Conservation (phyloP, 2,888 invertebrate species). For the Pristionchus fissidentatus region DNA sequence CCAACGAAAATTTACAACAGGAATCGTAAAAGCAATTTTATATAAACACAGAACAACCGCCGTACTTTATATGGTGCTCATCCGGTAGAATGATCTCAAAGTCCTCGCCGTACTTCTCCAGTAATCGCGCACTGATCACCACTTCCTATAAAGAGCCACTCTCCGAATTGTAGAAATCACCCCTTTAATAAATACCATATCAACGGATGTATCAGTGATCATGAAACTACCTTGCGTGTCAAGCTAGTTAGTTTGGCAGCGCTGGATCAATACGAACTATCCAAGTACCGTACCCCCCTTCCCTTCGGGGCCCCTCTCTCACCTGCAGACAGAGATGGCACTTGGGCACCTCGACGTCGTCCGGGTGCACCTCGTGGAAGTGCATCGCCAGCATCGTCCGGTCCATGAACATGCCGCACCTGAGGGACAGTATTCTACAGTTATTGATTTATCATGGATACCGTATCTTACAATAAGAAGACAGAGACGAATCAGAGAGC, state of each 20-base stretch:
- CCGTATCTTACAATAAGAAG: not conserved
- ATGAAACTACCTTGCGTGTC: no score
- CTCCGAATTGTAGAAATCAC: no score
- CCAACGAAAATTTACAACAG: not conserved
- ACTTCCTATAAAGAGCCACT: conserved; percentile 63
- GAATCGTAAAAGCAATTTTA: no score
- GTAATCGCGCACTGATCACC: conserved; percentile 70
- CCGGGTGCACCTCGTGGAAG: conserved; percentile 73
- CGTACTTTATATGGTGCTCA: conserved; percentile 64
- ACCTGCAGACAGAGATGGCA: conserved; percentile 72
- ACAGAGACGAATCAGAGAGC: not conserved
- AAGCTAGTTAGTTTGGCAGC: no score
- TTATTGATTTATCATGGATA: not conserved
- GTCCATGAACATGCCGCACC: conserved; percentile 75
- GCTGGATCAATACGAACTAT: no score
- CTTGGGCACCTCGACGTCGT: conserved; percentile 74
- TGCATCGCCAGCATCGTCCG: conserved; percentile 68
- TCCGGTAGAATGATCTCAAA: conserved; percentile 72
- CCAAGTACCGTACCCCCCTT: not conserved
- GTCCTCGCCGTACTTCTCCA: conserved; percentile 70
- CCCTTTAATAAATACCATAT: not conserved
- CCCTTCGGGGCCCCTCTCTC: no score
- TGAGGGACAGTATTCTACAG: conserved; percentile 17
- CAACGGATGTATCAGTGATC: no score
- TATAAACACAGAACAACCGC: not conserved